A percentile compares a stretch with the other conserved stretches of the same genome.
Conservation (phyloP, 1,140 invertebrate species). For the Alviniconcha marisindica region DNA sequence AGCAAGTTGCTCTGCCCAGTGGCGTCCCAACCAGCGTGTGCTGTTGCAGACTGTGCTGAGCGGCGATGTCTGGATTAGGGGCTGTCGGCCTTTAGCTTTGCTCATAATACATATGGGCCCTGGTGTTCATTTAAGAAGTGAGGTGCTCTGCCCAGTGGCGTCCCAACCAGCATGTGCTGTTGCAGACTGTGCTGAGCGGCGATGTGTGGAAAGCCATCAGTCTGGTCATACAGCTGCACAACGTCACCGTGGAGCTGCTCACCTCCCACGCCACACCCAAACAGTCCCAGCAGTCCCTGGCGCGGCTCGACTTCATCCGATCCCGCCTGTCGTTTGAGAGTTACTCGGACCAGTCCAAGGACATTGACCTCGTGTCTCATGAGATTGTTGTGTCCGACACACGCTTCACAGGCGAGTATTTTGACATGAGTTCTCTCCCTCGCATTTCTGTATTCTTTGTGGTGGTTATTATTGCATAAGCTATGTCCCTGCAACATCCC, state of each 20-base stretch:
- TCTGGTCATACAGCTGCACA: slow-evolving; percentile 90
- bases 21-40: too few relatives aligned
- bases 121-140: too few relatives aligned
- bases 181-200: slow-evolving; percentile 71
- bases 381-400: slow-evolving; percentile 93
- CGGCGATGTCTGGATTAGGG: slow-evolving; percentile 78
- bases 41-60: slow-evolving; percentile 71
- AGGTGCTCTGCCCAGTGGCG: too few relatives aligned
- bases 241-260: slow-evolving; percentile 88
- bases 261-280: slow-evolving; percentile 54
- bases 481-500: too few relatives aligned
- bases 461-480: too few relatives aligned
- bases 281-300: slow-evolving; percentile 80
- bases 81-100: too few relatives aligned
- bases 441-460: too few relatives aligned
- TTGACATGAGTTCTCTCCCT: too few relatives aligned
- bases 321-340: slow-evolving; percentile 90
- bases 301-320: slow-evolving; percentile 94
- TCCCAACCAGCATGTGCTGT: too few relatives aligned
- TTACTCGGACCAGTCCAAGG: slow-evolving; percentile 91
- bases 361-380: slow-evolving; percentile 94
- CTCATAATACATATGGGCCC: too few relatives aligned
- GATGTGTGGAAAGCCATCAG: slow-evolving; percentile 85
- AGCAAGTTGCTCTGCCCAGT: too few relatives aligned
- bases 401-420: slow-evolving; percentile 78